Base-by-base conservation (phyloP, 1,140 invertebrate genomes). In the Ips nitidus region DNA sequence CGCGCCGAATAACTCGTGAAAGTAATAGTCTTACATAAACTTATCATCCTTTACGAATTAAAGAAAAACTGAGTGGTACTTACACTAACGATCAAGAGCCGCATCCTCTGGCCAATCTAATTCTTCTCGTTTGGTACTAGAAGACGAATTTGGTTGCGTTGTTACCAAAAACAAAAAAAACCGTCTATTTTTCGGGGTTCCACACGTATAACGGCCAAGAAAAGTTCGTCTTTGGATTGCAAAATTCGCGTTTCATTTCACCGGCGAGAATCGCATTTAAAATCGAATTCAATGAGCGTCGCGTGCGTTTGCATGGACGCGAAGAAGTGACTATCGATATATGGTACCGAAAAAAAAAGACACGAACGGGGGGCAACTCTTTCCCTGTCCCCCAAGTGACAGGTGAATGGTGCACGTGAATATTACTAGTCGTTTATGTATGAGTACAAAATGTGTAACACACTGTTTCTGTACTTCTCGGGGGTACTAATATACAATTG, bases 241-340 rank as follows among this genome's bases (percentile, higher is more conserved):
- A 63, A 41, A 63, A 52, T 63, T 63, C 61, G 61, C 61, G 61
- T 63, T 63, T 63, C 61, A 63, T 63, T 63, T 63, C 61, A 63
- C 61, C 57, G 57, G 57, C 57, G 40, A 63, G 52, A 63, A 63
- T 22, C 45, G 22, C 45, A 50, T 52, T 52, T 52, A 52, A 52
- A 63, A 52, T 22, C 8, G 41, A 45, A 7, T 58, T 60, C 41
- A 53, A 63, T 63, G 36, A 52, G 47, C 47, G 47, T 63, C 39
- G 22, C 22, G 2, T 42, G 41, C 36, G 39, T 63, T 8, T 63
- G 61, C 61, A 63, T 41, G 57, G 57, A 59, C 45, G 41, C 61
- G 61, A 63, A 52, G 61, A 63, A 57, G 37, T 55, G 39, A 66
- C 53, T 57, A 43, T 56, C 52, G 63, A 56, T 22, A 22, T 22